These are phyloP conservation scores for Hippopotamyrus pictus DNA, from an alignment of 2,797 vertebrate species.

Conservation along the genomic window DNA sequence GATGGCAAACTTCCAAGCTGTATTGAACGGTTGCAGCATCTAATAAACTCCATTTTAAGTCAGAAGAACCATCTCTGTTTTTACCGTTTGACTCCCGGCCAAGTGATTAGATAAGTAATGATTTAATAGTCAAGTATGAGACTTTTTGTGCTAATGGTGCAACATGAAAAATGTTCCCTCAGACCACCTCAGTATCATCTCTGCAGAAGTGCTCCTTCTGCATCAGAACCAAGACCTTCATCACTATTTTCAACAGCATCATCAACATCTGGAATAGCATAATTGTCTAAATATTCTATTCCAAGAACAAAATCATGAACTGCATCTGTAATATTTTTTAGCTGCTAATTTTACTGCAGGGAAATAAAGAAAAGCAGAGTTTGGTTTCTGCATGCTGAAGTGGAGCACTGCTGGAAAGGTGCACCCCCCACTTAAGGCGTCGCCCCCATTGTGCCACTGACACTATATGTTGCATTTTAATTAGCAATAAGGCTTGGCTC, in stretches of 20 bases:
- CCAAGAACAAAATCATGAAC: neutral
- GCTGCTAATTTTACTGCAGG: neutral
- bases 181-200: conserved; percentile 12
- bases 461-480: conserved; percentile 41
- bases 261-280: neutral
- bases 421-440: conserved; percentile 22
- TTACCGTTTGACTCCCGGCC: neutral
- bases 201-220: conserved; percentile 20
- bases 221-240: conserved; percentile 26
- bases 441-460: conserved; percentile 28
- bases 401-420: conserved; percentile 1
- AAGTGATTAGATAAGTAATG: neutral
- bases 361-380: neutral
- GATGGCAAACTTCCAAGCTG: neutral
- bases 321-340: neutral
- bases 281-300: neutral
- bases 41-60: neutral
- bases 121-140: neutral
- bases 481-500: conserved; percentile 42
- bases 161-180: neutral
- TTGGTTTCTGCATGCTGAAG: neutral
- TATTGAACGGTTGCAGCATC: neutral
- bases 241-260: neutral
- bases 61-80: neutral
- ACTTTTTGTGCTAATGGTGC: neutral